Evolutionary conservation across 2,888 invertebrate genomes (phyloP), one percentile per base, ranked within the genome.

Genomic region (Dorcus hopei): DNA sequence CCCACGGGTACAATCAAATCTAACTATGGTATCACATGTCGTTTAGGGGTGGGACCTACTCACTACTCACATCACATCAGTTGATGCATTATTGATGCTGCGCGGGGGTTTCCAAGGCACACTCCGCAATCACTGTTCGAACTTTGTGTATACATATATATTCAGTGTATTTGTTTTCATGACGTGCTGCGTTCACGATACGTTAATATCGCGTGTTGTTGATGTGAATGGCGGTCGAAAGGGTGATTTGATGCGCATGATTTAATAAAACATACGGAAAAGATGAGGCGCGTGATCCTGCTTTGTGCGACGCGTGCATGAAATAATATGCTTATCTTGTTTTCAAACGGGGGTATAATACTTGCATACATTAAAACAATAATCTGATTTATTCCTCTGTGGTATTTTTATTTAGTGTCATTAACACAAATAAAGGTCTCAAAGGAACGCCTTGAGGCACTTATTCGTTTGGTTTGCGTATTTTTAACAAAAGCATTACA

Each of bases 1-100:
- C 63, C 63, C 63, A 63, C 63, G 63, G 61, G 63, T 63, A 61
- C 59, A 60, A 59, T 59, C 49, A 57, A 61, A 61, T 61, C 51
- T 57, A 55, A 57, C 40, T 55, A 55, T 53, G 57, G 57, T 48
- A 63, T 63, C 51, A 59, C 59, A 59, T 63, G 63, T 54, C 59
- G 59, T 48, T 52, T 40, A 43, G 58, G 40, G 54, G 57, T 56
- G 58, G 40, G 23, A 26, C 48, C 54, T 42, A 52, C 53, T 55
- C 60, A 55, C 54, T 42, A 52, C 53, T 55, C 60, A 55, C 61
- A 57, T 54, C 54, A 33, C 26, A 33, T 33, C 26, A 33, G 26
- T 33, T 33, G 26, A 33, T 33, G 26, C 47, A 54, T 54, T 49
- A 57, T 59, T 59, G 61, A 52, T 54, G 56, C 45, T 50, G 53